Base-by-base conservation (phyloP, 1,140 invertebrate species). In the Stratiolaelaps scimitus region DNA sequence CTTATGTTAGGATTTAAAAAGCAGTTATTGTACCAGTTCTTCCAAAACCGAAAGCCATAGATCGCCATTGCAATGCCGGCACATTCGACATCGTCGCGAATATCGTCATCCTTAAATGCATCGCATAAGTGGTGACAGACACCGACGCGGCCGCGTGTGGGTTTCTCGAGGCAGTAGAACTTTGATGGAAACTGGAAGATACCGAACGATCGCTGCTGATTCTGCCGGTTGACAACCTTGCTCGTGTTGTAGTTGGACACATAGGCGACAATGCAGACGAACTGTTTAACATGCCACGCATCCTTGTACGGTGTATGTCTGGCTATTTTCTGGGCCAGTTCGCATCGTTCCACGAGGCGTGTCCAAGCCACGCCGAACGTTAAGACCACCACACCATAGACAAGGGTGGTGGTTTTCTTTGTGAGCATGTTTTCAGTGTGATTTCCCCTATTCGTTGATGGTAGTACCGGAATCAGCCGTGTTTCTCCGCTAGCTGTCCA, bases 201-300 rank as follows among this genome's bases (percentile, higher is more conserved):
- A 17, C 53, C 53, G 2, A 20, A 26, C 26, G 53, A 60, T 23
- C 26, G 53, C 10, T 60, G 53, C 15, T 26, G 13, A 26, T 60
- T 60, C 10, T 60, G 53, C 26, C 53, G 53, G 26, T 15, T 34
- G 53, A 60, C 23, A 2, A 60, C 53, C 26, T 60, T 60, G 53
- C 53, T 60, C 4, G 53, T 60, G 23, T 60, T 60, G 53, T 20
- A 60, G 26, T 23, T 23, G 10, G 53, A 60, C 15, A 60, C 53
- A 60, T 60, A 60, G 20, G 17, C 53, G 53, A 34, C 53, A 15
- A 60, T 60, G 10, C 53, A 60, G 1, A 60, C 53, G 17, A 60
- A 60, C 23, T 60, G 53, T 60, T 60, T 60, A 15, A 60, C 53
- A 23, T 60, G 26, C 53, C 53, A 60, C 15, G 53, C 53, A 60